phyloP scores from a whole-genome alignment of 2,888 invertebrate genomes.

The Cataglyphis cursor region DNA sequence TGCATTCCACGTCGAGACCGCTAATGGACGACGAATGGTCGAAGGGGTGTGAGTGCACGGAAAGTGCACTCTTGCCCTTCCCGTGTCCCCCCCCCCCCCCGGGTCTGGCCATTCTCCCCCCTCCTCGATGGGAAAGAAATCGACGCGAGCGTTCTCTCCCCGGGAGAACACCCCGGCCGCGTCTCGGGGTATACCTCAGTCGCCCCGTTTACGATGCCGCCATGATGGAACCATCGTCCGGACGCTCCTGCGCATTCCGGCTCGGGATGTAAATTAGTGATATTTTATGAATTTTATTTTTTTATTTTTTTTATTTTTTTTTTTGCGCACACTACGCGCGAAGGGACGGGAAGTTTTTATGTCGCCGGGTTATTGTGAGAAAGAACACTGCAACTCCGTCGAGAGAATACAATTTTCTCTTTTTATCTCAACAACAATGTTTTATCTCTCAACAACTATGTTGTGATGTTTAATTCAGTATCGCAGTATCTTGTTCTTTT shows the following conservation, averaged over 20 bases:
- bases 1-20: constrained; percentile 74
- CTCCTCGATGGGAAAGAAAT: constrained; percentile 40
- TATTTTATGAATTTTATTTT: constrained; percentile 50
- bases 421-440: neutral
- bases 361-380: constrained; percentile 38
- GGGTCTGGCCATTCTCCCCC: neutral
- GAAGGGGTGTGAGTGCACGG: constrained; percentile 70
- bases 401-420: neutral
- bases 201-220: constrained; percentile 55
- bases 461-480: constrained; percentile 4
- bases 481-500: neutral
- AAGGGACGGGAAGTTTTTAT: constrained; percentile 14
- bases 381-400: constrained; percentile 14
- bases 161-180: constrained; percentile 28
- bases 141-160: constrained; percentile 50
- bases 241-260: constrained; percentile 52
- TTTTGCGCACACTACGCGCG: neutral
- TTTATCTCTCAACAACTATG: neutral
- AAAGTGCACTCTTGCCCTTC: constrained; percentile 64
- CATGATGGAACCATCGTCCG: constrained; percentile 55
- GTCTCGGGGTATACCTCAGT: constrained; percentile 48
- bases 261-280: constrained; percentile 49
- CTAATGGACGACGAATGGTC: constrained; percentile 76
- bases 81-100: constrained; percentile 6
- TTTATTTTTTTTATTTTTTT: constrained; percentile 23